A percentile compares a stretch with the other conserved stretches of the same genome.
These are phyloP conservation scores for Peromyscus maniculatus DNA, from an alignment of 2,113 vertebrate genomes.

Conservation along the genomic window DNA sequence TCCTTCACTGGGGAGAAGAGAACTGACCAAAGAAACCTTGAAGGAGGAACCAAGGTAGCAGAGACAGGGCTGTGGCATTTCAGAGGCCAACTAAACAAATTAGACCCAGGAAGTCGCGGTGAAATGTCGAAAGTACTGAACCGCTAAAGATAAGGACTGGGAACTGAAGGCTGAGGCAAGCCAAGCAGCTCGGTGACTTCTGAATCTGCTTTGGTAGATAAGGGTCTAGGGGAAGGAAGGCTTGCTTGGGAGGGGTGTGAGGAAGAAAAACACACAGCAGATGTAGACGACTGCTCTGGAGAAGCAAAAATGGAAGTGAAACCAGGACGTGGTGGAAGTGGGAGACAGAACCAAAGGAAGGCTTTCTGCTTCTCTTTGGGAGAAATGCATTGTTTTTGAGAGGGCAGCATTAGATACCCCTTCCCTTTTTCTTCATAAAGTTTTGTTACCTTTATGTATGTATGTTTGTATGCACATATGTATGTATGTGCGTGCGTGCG, in stretches of 20 bases:
- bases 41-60: background rate
- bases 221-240: background rate
- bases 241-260: background rate
- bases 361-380: background rate
- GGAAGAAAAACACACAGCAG: background rate
- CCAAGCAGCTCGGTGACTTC: background rate
- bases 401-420: background rate
- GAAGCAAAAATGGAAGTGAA: background rate
- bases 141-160: background rate
- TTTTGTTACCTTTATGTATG: background rate
- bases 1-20: background rate
- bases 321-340: background rate
- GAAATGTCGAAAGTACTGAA: background rate
- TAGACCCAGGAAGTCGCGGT: background rate
- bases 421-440: background rate
- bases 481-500: too few relatives aligned
- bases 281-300: background rate
- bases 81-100: background rate
- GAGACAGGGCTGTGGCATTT: background rate
- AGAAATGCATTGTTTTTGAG: background rate
- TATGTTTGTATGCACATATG: rapidly evolving
- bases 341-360: background rate
- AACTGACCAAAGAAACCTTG: background rate
- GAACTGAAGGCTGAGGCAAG: background rate
- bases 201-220: background rate